Evolutionary conservation across 1,140 invertebrate genomes (phyloP), one percentile per base, ranked within the genome.

Genomic region (Bathynomus jamesi): DNA sequence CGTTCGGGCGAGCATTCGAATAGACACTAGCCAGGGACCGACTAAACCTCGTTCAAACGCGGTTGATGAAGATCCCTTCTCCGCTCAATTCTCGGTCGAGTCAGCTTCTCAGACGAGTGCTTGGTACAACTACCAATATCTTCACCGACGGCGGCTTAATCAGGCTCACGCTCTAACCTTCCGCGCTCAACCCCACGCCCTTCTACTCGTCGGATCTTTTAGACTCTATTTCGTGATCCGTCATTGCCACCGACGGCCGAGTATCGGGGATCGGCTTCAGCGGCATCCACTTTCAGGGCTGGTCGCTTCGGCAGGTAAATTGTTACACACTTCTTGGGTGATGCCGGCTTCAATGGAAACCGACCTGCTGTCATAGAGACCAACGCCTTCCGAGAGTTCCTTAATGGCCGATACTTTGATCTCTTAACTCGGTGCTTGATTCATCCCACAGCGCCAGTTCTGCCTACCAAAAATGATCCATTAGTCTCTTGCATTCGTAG

Each of bases 391-490:
- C 17, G n/a, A n/a, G 7, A 17, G 32, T 40, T 40, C 90, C 89
- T 85, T 79, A 87, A 89, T 84, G 88, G 88, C 87, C 85, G 84
- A 82, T 80, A 84, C 84, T 88, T 86, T 77, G 86, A 87, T 87
- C 84, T 87, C 84, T 86, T 88, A 89, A 88, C 87, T 85, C 85
- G 80, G 84, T 87, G 86, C 89, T 89, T 85, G 87, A 88, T 90
- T 89, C 88, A 90, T 91, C 89, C 88, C 89, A 86, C 90, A 91
- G 85, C 90, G 88, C 89, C 89, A 91, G 90, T 92, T 91, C 90
- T 91, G 89, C 89, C 91, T 91, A 91, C 90, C 89, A 91, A 91
- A 91, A 91, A 85, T 91, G 90, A 89, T 89, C 89, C 89, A 90
- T 89, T 91, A 85, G 87, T 87, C 86, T 87, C 88, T 86, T 83